Evolutionary conservation across 1,140 invertebrate genomes (phyloP).

Genomic region (Vanessa atalanta): DNA sequence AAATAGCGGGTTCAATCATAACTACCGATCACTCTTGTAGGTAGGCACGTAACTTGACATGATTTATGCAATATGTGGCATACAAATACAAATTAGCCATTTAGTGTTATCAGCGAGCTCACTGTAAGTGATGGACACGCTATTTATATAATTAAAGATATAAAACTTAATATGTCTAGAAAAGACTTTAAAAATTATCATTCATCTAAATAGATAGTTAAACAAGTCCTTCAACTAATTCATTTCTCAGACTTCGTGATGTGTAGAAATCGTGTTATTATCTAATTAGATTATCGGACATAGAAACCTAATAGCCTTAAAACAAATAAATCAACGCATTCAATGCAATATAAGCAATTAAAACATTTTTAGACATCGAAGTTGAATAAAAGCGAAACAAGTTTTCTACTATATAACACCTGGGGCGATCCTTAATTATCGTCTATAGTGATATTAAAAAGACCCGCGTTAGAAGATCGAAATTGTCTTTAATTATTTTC

Average conservation of each 20-base stretch:
- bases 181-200: neutral
- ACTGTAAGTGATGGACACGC: slow-evolving; percentile 50
- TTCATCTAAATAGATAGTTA: neutral
- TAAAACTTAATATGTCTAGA: slow-evolving; percentile 26
- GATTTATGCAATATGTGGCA: slow-evolving; percentile 65
- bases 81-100: slow-evolving; percentile 75
- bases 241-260: neutral
- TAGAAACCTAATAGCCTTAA: neutral
- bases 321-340: neutral
- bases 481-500: slow-evolving; percentile 14
- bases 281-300: slow-evolving; percentile 2
- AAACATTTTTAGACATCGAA: slow-evolving; percentile 7
- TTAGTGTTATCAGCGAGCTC: slow-evolving; percentile 69
- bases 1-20: slow-evolving; percentile 41
- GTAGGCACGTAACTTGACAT: slow-evolving; percentile 55
- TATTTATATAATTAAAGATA: slow-evolving; percentile 50
- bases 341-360: slow-evolving; percentile 4
- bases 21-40: slow-evolving; percentile 47
- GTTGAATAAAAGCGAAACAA: neutral
- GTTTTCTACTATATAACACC: slow-evolving; percentile 10
- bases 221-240: neutral
- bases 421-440: neutral
- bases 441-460: slow-evolving; percentile 6
- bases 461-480: neutral
- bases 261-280: neutral